Percentiles rank a stretch among this genome's conserved stretches.
Evolutionary conservation across 2,797 vertebrate genomes (phyloP).

Genomic region (Steatocranus sp.): DNA sequence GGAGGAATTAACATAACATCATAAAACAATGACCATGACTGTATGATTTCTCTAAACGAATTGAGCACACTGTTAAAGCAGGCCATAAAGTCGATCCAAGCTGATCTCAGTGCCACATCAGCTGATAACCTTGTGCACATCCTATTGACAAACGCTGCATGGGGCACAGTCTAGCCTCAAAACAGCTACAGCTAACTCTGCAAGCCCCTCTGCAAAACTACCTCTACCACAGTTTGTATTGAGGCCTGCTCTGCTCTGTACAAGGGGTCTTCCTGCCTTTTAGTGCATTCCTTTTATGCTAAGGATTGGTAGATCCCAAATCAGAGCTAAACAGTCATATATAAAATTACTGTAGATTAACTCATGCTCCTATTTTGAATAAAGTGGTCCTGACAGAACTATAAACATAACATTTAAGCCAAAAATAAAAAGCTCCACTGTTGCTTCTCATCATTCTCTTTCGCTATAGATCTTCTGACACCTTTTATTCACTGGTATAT

Average conservation of each 20-base stretch:
- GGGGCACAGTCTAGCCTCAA: not conserved
- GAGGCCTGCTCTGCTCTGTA: not conserved
- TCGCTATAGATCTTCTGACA: not conserved
- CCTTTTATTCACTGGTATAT: not conserved
- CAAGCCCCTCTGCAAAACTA: not conserved
- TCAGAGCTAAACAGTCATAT: not conserved
- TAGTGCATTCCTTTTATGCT: not conserved
- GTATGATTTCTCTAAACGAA: not conserved
- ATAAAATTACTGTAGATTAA: not conserved
- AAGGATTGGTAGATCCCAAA: not conserved
- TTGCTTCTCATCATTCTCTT: not conserved
- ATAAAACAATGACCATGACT: not conserved
- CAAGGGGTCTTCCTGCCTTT: not conserved
- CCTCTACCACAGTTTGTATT: not conserved
- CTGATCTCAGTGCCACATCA: not conserved
- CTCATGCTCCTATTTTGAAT: not conserved
- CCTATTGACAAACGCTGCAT: not conserved
- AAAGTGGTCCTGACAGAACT: not conserved
- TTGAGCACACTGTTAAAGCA: not conserved
- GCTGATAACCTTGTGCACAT: not conserved
- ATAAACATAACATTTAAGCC: not conserved
- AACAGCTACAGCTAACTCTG: not conserved
- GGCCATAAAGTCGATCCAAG: not conserved
- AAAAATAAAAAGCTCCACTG: not conserved
- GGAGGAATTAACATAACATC: not conserved